A percentile compares a stretch with the other conserved stretches of the same genome.
phyloP scores from a whole-genome alignment of 1,140 invertebrate species.

The Procambarus virginalis region DNA sequence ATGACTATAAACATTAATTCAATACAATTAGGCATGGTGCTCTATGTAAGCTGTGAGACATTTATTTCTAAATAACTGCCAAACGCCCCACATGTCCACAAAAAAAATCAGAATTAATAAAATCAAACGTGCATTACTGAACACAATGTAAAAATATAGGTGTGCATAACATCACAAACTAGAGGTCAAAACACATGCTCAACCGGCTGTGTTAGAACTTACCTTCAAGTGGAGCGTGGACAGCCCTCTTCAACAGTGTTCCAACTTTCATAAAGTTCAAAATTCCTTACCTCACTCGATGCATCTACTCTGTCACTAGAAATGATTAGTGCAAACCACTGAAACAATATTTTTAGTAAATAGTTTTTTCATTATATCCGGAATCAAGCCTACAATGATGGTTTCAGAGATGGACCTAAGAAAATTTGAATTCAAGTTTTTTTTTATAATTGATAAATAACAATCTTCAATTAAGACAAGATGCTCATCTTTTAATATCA shows the following conservation, averaged over 20 bases:
- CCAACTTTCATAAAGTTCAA: background rate
- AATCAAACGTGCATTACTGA: background rate
- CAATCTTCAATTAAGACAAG: background rate
- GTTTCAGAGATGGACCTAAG: background rate
- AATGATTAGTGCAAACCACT: background rate
- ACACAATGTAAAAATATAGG: background rate
- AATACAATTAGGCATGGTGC: background rate
- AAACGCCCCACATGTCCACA: background rate
- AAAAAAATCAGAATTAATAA: background rate
- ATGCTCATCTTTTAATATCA: background rate
- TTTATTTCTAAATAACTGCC: background rate
- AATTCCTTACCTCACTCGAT: background rate
- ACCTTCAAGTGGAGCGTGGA: background rate
- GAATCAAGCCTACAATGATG: background rate
- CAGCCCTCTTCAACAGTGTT: background rate
- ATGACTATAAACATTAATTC: too few relatives aligned
- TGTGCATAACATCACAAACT: background rate
- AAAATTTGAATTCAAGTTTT: background rate
- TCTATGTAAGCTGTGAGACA: background rate
- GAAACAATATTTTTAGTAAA: background rate
- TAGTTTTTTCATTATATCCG: background rate
- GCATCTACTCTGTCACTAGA: background rate
- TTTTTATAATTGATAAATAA: background rate
- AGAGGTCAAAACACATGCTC: background rate
- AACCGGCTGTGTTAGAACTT: background rate